phyloP scores from a whole-genome alignment of 2,888 invertebrate genomes.

The Catocala sponsa region DNA sequence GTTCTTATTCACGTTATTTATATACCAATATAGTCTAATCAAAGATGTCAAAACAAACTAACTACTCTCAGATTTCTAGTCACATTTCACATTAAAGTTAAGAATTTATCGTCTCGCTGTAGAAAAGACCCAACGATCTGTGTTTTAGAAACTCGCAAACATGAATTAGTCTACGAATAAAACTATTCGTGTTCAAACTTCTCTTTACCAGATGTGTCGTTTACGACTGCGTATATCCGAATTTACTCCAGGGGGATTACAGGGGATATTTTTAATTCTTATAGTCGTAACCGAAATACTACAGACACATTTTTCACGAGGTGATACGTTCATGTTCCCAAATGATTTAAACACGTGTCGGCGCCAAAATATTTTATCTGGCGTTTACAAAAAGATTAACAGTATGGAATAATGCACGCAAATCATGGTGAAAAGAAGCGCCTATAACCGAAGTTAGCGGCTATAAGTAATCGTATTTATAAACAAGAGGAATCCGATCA shows the following conservation, averaged over 20 bases:
- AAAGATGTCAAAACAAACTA: neutral
- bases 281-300: constrained; percentile 5
- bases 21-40: no score
- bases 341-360: constrained; percentile 18
- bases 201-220: constrained; percentile 4
- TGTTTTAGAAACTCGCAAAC: neutral
- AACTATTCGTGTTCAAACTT: constrained; percentile 4
- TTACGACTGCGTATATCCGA: constrained; percentile 2
- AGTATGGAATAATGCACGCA: constrained; percentile 18
- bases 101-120: neutral
- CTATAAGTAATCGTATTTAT: no score
- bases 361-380: constrained; percentile 21
- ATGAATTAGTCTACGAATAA: constrained; percentile 3
- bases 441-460: no score
- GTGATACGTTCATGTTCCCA: constrained; percentile 10
- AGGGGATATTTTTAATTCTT: constrained; percentile 7
- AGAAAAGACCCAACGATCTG: neutral
- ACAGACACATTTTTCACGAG: constrained; percentile 2
- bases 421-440: constrained; percentile 16
- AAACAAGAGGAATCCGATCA: constrained; percentile 38
- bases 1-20: no score
- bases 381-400: constrained; percentile 14
- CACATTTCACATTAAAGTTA: neutral
- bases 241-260: neutral
- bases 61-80: neutral